Percentiles rank a stretch among this genome's conserved stretches.
These are phyloP conservation scores for Felis chaus DNA, from an alignment of 2,113 vertebrate genomes.

Conservation along the genomic window DNA sequence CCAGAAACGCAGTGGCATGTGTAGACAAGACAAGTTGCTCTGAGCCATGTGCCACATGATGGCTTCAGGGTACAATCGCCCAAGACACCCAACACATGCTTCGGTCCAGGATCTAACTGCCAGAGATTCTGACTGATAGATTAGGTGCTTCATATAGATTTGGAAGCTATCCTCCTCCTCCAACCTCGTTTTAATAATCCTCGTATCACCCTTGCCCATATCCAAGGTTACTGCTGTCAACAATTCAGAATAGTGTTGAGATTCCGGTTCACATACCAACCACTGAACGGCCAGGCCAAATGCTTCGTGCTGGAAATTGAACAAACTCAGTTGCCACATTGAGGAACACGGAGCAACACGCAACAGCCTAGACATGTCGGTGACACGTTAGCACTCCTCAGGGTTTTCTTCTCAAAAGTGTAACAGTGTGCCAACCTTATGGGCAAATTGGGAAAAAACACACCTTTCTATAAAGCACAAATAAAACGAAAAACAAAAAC, in stretches of 20 bases:
- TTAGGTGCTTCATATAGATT: background rate
- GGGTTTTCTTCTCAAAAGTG: background rate
- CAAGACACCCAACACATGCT: rapidly evolving
- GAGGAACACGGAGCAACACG: background rate
- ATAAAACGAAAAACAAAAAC: background rate
- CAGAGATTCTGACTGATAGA: background rate
- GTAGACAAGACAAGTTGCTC: background rate
- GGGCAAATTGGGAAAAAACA: background rate
- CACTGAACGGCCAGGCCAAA: background rate
- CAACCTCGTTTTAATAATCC: too few species aligned
- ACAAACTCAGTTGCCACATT: background rate
- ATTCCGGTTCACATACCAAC: background rate
- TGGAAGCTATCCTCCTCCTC: background rate
- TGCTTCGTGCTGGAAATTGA: background rate
- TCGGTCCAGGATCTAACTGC: background rate
- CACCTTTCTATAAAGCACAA: background rate
- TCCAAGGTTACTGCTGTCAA: background rate
- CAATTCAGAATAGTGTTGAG: too few species aligned
- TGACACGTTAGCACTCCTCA: rapidly evolving
- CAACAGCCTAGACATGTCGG: background rate
- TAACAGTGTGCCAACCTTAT: background rate
- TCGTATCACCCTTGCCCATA: rapidly evolving
- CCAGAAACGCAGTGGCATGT: background rate
- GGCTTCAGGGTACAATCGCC: background rate
- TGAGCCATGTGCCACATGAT: background rate